These are phyloP conservation scores for Syrista parreyssii DNA, from an alignment of 2,888 invertebrate species.

Conservation along the genomic window DNA sequence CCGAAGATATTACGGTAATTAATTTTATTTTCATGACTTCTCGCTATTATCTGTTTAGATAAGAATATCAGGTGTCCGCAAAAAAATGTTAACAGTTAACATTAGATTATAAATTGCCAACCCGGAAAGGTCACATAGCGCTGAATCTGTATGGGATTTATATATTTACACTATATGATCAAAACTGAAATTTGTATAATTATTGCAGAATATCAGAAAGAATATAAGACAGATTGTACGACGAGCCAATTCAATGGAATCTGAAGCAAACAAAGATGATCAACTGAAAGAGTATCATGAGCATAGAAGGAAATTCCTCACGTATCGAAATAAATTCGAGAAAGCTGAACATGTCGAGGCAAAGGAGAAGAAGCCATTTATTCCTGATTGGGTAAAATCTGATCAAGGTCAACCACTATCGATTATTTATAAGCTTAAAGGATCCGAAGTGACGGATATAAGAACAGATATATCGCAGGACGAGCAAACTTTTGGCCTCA, in stretches of 20 bases:
- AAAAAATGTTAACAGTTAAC: background rate
- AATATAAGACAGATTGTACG: background rate
- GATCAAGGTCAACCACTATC: background rate
- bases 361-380: slow-evolving; percentile 7
- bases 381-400: slow-evolving; percentile 13
- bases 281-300: background rate
- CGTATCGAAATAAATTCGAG: slow-evolving; percentile 14
- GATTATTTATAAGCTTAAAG: slow-evolving; percentile 9
- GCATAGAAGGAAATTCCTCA: slow-evolving; percentile 10
- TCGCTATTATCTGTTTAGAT: background rate
- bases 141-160: too few relatives aligned
- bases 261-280: background rate
- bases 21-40: background rate
- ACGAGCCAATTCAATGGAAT: background rate
- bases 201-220: background rate
- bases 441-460: slow-evolving; percentile 10
- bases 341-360: background rate
- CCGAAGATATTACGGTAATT: background rate
- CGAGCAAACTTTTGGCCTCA: background rate
- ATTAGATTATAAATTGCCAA: background rate
- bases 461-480: background rate
- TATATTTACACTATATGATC: too few relatives aligned
- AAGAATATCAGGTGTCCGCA: background rate
- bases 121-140: background rate
- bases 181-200: background rate